Base-by-base conservation (phyloP, 2,888 invertebrate species). In the Acanthosoma haemorrhoidale region DNA sequence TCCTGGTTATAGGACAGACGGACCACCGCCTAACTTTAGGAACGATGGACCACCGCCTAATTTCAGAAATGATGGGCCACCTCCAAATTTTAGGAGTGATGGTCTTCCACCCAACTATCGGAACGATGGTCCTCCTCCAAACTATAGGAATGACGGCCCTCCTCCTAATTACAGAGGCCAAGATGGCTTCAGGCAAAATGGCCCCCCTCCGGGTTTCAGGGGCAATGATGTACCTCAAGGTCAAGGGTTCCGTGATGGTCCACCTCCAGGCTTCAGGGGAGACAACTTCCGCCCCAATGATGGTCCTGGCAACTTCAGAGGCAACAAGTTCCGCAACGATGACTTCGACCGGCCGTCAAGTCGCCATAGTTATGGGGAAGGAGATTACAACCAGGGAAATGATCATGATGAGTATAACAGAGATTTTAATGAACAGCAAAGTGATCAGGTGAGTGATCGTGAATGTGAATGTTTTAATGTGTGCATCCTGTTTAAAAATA, bases 51-150 rank as follows among this genome's bases (percentile, higher is more conserved):
- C 71, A 4, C 61, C 60, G 8, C 41, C 25, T 4, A 68, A 63
- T 11, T 63, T 71, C 18, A 51, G 67, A 63, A 36, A 36, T 41
- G 38, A 60, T 57, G 68, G 61, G 9, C 68, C 71, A 9, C 57
- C 57, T 29, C 39, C 58, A 39, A 58, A 58, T 41, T 58, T 59
- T 13, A 32, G 60, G 15, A 21, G 29, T 18, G 59, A 59, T 59
- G 59, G 32, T 16, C 38, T 38, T 68, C 63, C 63, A 9, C 68
- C 51, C 9, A 32, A 61, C 9, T 51, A 59, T 32, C 36, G 67
- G 15, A 61, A 43, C 13, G 67, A 60, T 41, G 67, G 67, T 15
- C 70, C 57, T 58, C 15, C 59, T 64, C 64, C 25, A 31, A 29
- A n/a, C 29, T 64, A 9, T 9, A 64, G 64, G 41, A 31, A 13